Evolutionary conservation across 2,888 invertebrate species (phyloP).

Genomic region (Carpatolechia fugitivella): DNA sequence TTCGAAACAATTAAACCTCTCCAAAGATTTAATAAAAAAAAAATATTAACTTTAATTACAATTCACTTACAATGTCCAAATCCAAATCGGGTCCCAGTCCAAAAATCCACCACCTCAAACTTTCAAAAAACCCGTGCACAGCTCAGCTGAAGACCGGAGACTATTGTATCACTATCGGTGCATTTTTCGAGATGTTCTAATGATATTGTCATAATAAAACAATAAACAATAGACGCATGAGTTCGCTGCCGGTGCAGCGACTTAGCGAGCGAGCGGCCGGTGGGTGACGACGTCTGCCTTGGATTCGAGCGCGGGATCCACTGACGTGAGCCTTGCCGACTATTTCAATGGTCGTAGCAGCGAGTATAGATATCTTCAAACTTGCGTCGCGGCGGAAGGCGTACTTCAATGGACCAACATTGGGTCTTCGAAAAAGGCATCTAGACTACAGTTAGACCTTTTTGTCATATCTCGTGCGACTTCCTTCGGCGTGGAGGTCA

Average conservation of each 20-base stretch:
- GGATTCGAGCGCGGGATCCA: neutral
- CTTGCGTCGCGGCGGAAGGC: neutral
- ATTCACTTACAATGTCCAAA: conserved; percentile 4
- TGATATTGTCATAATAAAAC: conserved; percentile 5
- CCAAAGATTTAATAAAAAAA: too few relatives aligned
- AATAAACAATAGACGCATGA: neutral
- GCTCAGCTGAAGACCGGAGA: neutral
- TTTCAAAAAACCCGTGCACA: neutral
- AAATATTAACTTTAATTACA: neutral
- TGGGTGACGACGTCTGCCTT: neutral
- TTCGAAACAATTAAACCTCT: neutral
- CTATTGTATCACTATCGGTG: neutral
- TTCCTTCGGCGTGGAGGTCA: neutral
- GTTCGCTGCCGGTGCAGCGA: neutral
- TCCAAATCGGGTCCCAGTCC: neutral
- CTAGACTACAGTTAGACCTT: neutral
- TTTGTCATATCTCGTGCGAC: neutral
- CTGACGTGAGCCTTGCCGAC: neutral
- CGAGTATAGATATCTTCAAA: neutral
- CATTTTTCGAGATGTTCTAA: neutral
- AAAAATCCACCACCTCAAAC: neutral
- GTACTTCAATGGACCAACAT: neutral
- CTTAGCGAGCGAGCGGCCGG: neutral
- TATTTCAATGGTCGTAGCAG: neutral
- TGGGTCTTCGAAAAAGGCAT: neutral